Evolutionary conservation across 2,888 invertebrate genomes (phyloP), one percentile per base, ranked within the genome.

Genomic region (Tuberolachnus salignus): DNA sequence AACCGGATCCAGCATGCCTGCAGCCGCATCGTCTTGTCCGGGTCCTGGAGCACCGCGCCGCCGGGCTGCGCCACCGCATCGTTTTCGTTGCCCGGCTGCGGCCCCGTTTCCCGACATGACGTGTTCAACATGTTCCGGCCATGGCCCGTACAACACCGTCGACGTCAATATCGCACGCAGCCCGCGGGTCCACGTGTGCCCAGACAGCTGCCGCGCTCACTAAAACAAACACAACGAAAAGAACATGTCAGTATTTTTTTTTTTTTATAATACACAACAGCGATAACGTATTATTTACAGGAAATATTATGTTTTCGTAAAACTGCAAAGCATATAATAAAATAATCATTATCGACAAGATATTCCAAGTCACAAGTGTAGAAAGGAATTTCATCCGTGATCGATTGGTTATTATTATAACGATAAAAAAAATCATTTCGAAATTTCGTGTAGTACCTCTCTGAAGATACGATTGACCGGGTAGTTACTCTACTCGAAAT

Each of bases 1-100:
- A 78, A 46, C 46, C 69, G 46, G 51, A 78, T 69, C 78, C 78
- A 78, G 59, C 69, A 78, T 13, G 78, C 69, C 51, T 78, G 78
- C 44, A 78, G 23, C n/a, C 69, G 67, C 21, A 78, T 21, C 19
- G 78, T 42, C 1, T 59, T 78, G 69, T 78, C 67, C 46, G 67
- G 11, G 19, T 73, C 73, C n/a, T 72, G 71, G 44, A 34, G 63
- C 21, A 53, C 53, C 46, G 46, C 66, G 11, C 19, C 26, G 6
- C 19, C 26, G 6, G 57, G 19, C 34, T 59, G 26, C 11, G 46
- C 6, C 26, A 14, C 21, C n/a, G 26, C 10, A 6, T 3, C 55
- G 34, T 44, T 42, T 42, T 42, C 63, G 61, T 46, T 59, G 46
- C 46, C 23, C 49, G 10, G 42, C 49, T 13, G 55, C n/a, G 1